Evolutionary conservation across 2,797 vertebrate genomes (phyloP).

Genomic region (Lacerta viridis): DNA sequence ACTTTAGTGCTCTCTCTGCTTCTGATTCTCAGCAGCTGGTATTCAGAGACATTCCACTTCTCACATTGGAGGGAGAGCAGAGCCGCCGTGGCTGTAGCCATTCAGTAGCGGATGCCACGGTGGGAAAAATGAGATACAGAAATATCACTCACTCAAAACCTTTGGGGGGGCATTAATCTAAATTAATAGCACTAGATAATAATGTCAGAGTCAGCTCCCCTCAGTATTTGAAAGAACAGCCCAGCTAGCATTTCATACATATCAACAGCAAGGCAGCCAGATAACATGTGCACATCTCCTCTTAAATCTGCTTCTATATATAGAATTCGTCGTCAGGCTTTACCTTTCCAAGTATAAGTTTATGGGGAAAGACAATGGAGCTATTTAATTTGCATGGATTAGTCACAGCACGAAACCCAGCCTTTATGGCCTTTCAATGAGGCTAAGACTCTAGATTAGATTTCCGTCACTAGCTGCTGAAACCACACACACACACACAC

Average conservation of each 20-base stretch:
- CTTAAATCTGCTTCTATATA: constrained; percentile 34
- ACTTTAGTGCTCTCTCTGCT: too few species aligned
- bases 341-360: neutral
- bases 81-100: too few species aligned
- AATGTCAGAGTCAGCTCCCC: neutral
- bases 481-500: constrained; percentile 9
- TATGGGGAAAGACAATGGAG: constrained; percentile 38
- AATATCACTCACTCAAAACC: neutral
- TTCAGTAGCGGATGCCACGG: too few species aligned
- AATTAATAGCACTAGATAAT: accelerated
- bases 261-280: neutral
- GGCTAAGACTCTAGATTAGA: constrained; percentile 26
- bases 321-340: neutral
- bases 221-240: accelerated
- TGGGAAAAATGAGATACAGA: neutral
- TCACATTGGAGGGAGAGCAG: too few species aligned
- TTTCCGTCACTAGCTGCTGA: constrained; percentile 48
- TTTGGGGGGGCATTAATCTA: neutral
- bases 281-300: constrained; percentile 19
- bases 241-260: neutral
- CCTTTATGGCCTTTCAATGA: constrained; percentile 52
- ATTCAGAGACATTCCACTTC: too few species aligned
- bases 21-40: too few species aligned
- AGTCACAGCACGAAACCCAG: constrained; percentile 45
- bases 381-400: constrained; percentile 52